Evolutionary conservation across 2,113 vertebrate species (phyloP), one percentile per base, ranked within the genome.

Genomic region (Tursiops truncatus): DNA sequence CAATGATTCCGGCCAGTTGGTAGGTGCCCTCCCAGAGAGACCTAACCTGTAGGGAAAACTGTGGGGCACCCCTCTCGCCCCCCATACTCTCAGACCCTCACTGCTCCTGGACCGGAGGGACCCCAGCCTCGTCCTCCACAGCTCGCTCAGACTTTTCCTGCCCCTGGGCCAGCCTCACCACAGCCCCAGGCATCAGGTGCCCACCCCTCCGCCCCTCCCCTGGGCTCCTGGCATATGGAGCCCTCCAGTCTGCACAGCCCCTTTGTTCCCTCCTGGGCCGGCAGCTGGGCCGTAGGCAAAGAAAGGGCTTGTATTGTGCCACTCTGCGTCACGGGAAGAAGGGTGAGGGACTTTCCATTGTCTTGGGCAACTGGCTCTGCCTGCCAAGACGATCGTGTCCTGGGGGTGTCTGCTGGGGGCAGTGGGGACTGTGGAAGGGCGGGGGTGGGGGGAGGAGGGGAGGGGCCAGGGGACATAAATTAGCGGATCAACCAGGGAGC

Each of bases 201-300:
- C 84, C 53, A 20, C 3, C 56, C 18, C 74, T 28, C 10, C 0
- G 31, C 70, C 71, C 62, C 76, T 21, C 26, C 83, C 76, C n/a
- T 17, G 53, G 53, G 13, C 62, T 21, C 87, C 20, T 41, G 36
- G 80, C 97, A 86, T 38, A 86, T 65, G 71, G 91, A 73, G 14
- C n/a, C 63, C 47, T 65, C 38, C 2, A 0, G 31, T 13, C 80
- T 36, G 12, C 18, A 1, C 1, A 3, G 63, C 67, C 53, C 25
- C 67, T 97, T 93, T 95, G 96, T 96, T 74, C 28, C 44, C 70
- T 89, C 80, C 82, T 15, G 81, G 63, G 60, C 53, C 8, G 3
- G 91, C 97, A 97, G 97, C 96, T 94, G 95, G 94, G 71, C 93
- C 11, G 47, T 0, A 44, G 58, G 90, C 85, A 68, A 33, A 86